Percentiles rank a stretch among this genome's conserved stretches.
phyloP scores from a whole-genome alignment of 2,797 vertebrate species.

The Muscicapa striata region DNA sequence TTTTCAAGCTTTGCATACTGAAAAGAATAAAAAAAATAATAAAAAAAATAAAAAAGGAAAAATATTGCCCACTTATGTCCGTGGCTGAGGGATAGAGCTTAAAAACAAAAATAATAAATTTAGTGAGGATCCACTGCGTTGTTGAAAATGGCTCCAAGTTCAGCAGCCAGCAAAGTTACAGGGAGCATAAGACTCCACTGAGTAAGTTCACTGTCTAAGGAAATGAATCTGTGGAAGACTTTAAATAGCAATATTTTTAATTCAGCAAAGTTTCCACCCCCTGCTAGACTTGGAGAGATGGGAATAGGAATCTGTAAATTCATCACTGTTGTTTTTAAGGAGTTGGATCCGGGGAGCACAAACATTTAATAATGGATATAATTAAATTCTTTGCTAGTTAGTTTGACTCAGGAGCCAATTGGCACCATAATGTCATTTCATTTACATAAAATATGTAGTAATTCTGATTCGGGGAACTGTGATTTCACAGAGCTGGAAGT shows the following conservation, averaged over 20 bases:
- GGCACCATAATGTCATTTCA: conserved; percentile 40
- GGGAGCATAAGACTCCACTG: not conserved
- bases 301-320: conserved; percentile 56
- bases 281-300: conserved; percentile 47
- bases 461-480: conserved; percentile 2
- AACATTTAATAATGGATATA: conserved; percentile 69
- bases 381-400: conserved; percentile 62
- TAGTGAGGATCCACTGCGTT: not conserved
- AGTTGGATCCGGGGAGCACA: conserved; percentile 35
- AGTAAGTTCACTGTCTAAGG: conserved; percentile 32
- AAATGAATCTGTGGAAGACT: conserved; percentile 44
- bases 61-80: not conserved
- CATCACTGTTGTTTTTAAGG: conserved; percentile 59
- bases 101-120: not conserved
- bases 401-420: conserved; percentile 59
- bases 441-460: conserved; percentile 55
- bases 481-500: conserved; percentile 36
- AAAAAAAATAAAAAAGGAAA: no score
- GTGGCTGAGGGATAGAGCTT: not conserved
- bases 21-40: not conserved
- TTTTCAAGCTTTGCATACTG: not conserved
- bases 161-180: conserved; percentile 43
- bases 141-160: conserved; percentile 20
- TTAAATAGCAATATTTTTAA: conserved; percentile 53
- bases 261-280: conserved; percentile 47